These are phyloP conservation scores for Haplotaxodon microlepis DNA, from an alignment of 2,113 vertebrate genomes.

Conservation along the genomic window DNA sequence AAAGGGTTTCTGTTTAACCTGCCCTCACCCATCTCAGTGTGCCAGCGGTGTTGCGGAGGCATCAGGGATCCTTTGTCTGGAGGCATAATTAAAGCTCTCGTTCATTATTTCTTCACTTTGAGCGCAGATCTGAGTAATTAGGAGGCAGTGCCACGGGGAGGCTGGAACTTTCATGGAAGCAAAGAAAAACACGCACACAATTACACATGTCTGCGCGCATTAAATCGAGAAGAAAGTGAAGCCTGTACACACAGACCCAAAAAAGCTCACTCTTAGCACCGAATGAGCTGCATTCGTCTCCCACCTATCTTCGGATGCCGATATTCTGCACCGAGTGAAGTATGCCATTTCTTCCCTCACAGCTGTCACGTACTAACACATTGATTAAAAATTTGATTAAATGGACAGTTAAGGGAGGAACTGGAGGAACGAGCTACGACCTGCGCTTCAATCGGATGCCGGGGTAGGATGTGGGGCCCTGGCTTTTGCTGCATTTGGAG, in stretches of 20 bases:
- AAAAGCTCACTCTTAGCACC: constrained; percentile 13
- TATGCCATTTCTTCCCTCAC: constrained; percentile 25
- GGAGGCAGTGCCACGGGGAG: constrained; percentile 31
- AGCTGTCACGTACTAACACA: constrained; percentile 43
- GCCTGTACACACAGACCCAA: background rate
- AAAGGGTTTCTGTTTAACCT: constrained; percentile 35
- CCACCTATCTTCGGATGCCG: constrained; percentile 41
- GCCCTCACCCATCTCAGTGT: constrained; percentile 36
- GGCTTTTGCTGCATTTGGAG: background rate
- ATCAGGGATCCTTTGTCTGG: constrained; percentile 52
- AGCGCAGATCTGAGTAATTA: constrained; percentile 64
- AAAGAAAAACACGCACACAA: background rate
- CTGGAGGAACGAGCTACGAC: constrained; percentile 15
- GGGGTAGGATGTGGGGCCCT: background rate
- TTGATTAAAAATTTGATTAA: constrained; percentile 60
- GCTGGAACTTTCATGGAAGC: background rate
- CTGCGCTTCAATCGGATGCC: constrained; percentile 7
- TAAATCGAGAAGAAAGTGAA: background rate
- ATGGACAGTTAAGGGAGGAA: constrained; percentile 37
- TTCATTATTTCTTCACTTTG: constrained; percentile 69
- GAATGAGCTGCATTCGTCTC: constrained; percentile 51
- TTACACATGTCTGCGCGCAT: background rate
- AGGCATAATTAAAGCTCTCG: constrained; percentile 62
- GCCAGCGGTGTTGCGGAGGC: constrained; percentile 29
- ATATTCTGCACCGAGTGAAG: constrained; percentile 33